Evolutionary conservation across 1,140 invertebrate genomes (phyloP).

Genomic region (Bombus cullumanus): DNA sequence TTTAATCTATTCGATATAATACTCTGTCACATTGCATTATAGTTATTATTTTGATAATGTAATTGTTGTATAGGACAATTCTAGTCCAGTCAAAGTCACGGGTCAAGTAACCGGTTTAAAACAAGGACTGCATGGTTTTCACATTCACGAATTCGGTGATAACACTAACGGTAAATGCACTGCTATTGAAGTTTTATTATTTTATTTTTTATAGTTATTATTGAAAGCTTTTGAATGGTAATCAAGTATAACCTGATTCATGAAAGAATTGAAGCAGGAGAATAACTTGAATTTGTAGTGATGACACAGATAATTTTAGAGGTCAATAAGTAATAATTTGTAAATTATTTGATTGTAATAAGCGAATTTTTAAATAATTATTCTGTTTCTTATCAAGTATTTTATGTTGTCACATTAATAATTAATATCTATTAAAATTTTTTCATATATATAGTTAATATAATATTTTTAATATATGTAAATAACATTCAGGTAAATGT

Average conservation of each 20-base stretch:
- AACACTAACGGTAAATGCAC: conserved; percentile 90
- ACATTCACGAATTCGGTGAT: conserved; percentile 98
- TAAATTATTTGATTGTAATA: neutral
- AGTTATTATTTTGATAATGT: conserved; percentile 8
- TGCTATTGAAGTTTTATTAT: neutral
- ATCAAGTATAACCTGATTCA: neutral
- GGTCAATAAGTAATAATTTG: conserved; percentile 8
- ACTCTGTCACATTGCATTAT: neutral
- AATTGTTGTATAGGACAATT: conserved; percentile 77
- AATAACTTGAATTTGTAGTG: too few species aligned
- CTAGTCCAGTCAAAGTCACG: conserved; percentile 85
- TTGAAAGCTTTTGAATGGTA: neutral
- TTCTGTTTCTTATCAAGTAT: neutral
- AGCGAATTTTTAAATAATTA: neutral
- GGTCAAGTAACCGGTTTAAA: conserved; percentile 89
- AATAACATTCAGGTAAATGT: too few species aligned
- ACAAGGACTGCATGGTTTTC: conserved; percentile 94
- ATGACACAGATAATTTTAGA: neutral
- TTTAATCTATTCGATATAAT: neutral
- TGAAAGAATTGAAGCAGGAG: neutral
- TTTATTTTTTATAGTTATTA: conserved; percentile 11
- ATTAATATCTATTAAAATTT: neutral
- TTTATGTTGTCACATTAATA: neutral
- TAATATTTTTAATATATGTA: neutral
- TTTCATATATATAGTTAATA: neutral